phyloP scores from a whole-genome alignment of 2,113 vertebrate genomes.

The Phasianus colchicus region DNA sequence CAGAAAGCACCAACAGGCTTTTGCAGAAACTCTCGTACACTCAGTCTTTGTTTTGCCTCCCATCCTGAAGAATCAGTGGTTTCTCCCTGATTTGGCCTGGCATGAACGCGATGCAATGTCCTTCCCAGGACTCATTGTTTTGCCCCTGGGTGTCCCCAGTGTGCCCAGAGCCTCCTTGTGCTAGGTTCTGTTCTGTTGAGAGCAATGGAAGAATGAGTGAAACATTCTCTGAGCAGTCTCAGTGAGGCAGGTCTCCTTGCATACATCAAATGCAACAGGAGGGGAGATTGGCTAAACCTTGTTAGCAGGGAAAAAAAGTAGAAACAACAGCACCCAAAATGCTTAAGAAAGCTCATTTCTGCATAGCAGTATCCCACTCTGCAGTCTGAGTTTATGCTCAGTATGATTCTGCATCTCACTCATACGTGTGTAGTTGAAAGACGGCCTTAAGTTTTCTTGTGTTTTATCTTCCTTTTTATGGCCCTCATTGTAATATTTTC shows the following conservation, averaged over 20 bases:
- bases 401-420: background rate
- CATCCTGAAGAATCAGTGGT: background rate
- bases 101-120: background rate
- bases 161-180: background rate
- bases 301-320: background rate
- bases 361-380: background rate
- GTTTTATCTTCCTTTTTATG: background rate
- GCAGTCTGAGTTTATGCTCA: background rate
- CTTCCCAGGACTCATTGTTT: background rate
- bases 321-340: background rate
- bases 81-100: background rate
- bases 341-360: background rate
- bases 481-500: background rate
- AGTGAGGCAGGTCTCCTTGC: background rate
- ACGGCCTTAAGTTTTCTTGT: background rate
- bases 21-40: background rate
- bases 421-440: background rate
- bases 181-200: background rate
- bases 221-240: accelerated
- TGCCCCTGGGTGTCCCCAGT: background rate
- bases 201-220: background rate
- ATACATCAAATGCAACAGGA: background rate
- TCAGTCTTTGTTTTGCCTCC: background rate
- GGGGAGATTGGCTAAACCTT: background rate
- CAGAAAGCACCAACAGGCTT: no score